Evolutionary conservation across 2,888 invertebrate species (phyloP), one percentile per base, ranked within the genome.

Genomic region (Xylota sylvarum): DNA sequence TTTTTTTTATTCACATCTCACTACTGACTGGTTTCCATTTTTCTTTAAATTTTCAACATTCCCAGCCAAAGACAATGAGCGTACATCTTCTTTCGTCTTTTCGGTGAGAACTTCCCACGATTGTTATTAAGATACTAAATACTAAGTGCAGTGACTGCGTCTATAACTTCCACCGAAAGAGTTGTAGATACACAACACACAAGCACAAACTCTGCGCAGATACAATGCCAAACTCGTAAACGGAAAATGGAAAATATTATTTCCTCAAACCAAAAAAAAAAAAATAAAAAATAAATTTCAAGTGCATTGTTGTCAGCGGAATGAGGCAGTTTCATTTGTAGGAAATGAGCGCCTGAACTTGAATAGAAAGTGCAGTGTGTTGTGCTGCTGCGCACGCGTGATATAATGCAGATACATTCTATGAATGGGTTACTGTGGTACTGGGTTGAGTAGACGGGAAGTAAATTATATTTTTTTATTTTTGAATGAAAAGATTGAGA

Each of bases 31-130:
- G 12, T 27, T 37, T 30, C 30, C 7, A 55, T 40, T 56, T 72
- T 48, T 19, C 17, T 65, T 35, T 30, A 12, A 23, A 9, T 50
- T 30, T 43, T 35, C 19, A 14, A n/a, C 27, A 37, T 69, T 83
- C 77, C 60, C 77, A 83, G 65, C 58, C 58, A 4, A 72, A 35
- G 35, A 77, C 65, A 83, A 83, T 83, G 50, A 65, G 37, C 62
- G 43, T 50, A 17, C 19, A 55, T 74, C 69, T 69, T 69, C 48
- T 73, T 43, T 14, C 32, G 65, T 58, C 43, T 46, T 65, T 50
- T 65, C 65, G 23, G 65, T 85, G 84, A 58, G 84, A 85, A 70
- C 35, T 85, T 85, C 84, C 70, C 84, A 85, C 84, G 55, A 76
- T n/a, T 58, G 80, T 74, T 69, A 70, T 76, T 74, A 72, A 80